These are phyloP conservation scores for Falco novaeseelandiae DNA, from an alignment of 2,797 vertebrate genomes.

Conservation along the genomic window DNA sequence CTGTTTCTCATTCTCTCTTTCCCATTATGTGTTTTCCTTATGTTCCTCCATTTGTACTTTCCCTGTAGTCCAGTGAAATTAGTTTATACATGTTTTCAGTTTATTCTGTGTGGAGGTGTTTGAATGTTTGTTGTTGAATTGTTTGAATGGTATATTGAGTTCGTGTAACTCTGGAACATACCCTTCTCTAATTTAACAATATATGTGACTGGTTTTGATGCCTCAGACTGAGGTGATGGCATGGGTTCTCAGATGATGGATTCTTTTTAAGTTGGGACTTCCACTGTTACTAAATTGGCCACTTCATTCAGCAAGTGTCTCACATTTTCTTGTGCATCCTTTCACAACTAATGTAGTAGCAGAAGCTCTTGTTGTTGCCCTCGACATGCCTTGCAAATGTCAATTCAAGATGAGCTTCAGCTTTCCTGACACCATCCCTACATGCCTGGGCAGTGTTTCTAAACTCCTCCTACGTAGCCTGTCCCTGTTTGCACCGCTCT, in stretches of 20 bases:
- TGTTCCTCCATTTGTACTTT: neutral
- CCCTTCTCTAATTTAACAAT: neutral
- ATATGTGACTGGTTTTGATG: neutral
- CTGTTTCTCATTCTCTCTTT: neutral
- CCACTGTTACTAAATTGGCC: neutral
- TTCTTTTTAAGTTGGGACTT: neutral
- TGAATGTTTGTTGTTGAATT: neutral
- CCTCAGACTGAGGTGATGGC: neutral
- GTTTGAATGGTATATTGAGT: neutral
- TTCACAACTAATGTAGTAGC: neutral
- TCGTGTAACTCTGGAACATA: neutral
- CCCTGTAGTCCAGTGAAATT: neutral
- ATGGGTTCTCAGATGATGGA: neutral
- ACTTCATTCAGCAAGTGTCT: neutral
- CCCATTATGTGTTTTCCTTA: neutral
- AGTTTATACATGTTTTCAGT: neutral
- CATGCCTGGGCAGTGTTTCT: neutral
- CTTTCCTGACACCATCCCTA: neutral
- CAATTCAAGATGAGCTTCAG: neutral
- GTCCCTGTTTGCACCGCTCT: neutral
- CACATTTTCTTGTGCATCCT: neutral
- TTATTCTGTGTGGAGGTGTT: neutral
- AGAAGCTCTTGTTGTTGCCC: neutral
- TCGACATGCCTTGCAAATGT: neutral
- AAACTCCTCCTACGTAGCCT: neutral